A percentile compares a stretch with the other conserved stretches of the same genome.
Evolutionary conservation across 2,797 vertebrate genomes (phyloP).

Genomic region (Takifugu rubripes): DNA sequence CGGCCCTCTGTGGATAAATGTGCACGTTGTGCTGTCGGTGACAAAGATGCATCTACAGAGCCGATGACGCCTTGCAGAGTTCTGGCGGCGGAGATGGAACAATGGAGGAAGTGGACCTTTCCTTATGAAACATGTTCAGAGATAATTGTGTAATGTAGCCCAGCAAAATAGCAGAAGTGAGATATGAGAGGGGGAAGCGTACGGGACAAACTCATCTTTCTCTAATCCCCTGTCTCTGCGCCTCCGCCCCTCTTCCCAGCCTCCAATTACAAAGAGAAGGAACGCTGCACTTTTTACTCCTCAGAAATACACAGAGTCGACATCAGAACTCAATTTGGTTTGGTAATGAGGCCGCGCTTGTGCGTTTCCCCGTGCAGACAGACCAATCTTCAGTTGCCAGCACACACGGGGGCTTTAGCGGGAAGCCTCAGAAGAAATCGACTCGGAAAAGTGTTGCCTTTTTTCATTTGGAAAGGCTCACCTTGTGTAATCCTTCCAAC

Average conservation of each 20-base stretch:
- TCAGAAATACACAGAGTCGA: constrained; percentile 75
- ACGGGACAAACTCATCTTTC: constrained; percentile 73
- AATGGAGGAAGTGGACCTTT: not conserved
- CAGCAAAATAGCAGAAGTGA: constrained; percentile 51
- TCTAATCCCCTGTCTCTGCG: constrained; percentile 71
- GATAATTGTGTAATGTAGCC: constrained; percentile 47
- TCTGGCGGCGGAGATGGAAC: constrained; percentile 5
- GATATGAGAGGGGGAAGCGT: constrained; percentile 66
- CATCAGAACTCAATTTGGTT: constrained; percentile 80
- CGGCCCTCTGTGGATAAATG: not conserved
- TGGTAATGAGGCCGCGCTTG: constrained; percentile 80
- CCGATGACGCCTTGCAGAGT: constrained; percentile 17
- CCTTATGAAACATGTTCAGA: constrained; percentile 15
- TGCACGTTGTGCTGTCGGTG: constrained; percentile 15
- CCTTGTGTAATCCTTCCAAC: constrained; percentile 59
- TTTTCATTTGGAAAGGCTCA: constrained; percentile 71
- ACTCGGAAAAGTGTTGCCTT: constrained; percentile 74
- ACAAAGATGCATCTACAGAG: constrained; percentile 17
- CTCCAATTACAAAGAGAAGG: constrained; percentile 80
- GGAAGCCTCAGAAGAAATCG: constrained; percentile 71
- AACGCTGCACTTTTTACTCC: constrained; percentile 71
- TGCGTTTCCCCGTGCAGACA: constrained; percentile 79
- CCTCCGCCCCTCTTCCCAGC: constrained; percentile 64
- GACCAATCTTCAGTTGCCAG: constrained; percentile 76
- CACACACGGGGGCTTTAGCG: constrained; percentile 68